Evolutionary conservation across 2,888 invertebrate genomes (phyloP).

Genomic region (Poecilobothrus nobilitatus): DNA sequence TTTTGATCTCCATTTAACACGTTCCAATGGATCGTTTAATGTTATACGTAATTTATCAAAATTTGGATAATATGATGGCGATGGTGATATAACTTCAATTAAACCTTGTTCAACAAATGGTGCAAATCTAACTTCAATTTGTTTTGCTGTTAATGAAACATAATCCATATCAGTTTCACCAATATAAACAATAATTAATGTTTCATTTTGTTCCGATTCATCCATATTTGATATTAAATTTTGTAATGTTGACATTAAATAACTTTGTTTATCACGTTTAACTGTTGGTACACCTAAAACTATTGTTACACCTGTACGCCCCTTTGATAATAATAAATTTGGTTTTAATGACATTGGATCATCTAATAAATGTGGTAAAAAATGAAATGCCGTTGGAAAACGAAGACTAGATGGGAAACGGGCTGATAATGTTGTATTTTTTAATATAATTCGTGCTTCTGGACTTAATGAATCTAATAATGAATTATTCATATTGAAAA

Average conservation of each 20-base stretch:
- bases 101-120: slow-evolving; percentile 67
- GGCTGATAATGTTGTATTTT: slow-evolving; percentile 47
- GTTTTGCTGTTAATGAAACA: slow-evolving; percentile 62
- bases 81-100: slow-evolving; percentile 82
- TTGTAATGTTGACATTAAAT: slow-evolving; percentile 75
- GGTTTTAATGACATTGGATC: slow-evolving; percentile 69
- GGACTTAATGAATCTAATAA: slow-evolving; percentile 42
- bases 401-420: slow-evolving; percentile 50
- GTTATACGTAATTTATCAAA: slow-evolving; percentile 66
- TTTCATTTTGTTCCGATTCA: slow-evolving; percentile 61
- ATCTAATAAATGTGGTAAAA: slow-evolving; percentile 77
- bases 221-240: slow-evolving; percentile 74
- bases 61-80: slow-evolving; percentile 79
- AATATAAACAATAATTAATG: slow-evolving; percentile 75
- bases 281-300: slow-evolving; percentile 84
- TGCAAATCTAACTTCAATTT: slow-evolving; percentile 69
- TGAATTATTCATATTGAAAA: slow-evolving; percentile 21
- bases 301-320: slow-evolving; percentile 65
- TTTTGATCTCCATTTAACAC: slow-evolving; percentile 87
- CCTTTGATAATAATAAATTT: slow-evolving; percentile 66
- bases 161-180: slow-evolving; percentile 78
- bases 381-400: slow-evolving; percentile 72
- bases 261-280: slow-evolving; percentile 76
- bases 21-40: slow-evolving; percentile 75
- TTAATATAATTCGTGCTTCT: slow-evolving; percentile 43